These are phyloP conservation scores for Diabrotica virgifera DNA, from an alignment of 1,140 invertebrate genomes.

Conservation along the genomic window DNA sequence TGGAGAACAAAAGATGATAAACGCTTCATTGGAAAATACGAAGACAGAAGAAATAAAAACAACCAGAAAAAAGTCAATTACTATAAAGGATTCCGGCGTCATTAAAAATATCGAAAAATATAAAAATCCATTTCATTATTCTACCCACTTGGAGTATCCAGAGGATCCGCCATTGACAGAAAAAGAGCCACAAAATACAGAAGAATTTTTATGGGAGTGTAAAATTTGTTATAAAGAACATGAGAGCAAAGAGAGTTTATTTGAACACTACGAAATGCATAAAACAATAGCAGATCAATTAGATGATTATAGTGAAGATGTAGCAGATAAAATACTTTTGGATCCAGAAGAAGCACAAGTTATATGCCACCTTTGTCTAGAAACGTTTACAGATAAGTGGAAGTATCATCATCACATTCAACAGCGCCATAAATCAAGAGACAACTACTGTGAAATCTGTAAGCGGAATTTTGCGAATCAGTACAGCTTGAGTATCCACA, in stretches of 20 bases:
- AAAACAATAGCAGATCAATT: not conserved
- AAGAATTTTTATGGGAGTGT: not conserved
- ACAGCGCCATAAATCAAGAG: conserved; percentile 22
- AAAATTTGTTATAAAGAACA: not conserved
- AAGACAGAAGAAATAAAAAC: too few relatives aligned
- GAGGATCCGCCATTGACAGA: too few relatives aligned
- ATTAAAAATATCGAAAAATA: too few relatives aligned
- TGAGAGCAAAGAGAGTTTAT: not conserved
- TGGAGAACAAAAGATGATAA: too few relatives aligned
- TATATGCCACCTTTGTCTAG: conserved; percentile 50
- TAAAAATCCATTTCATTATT: not conserved
- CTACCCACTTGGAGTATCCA: too few relatives aligned
- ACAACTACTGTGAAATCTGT: not conserved
- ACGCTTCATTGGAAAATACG: too few relatives aligned
- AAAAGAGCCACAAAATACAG: too few relatives aligned
- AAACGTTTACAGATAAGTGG: conserved; percentile 38
- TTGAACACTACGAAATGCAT: not conserved
- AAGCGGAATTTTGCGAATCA: not conserved
- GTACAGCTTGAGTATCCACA: not conserved
- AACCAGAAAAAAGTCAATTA: too few relatives aligned
- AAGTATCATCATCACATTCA: conserved; percentile 27
- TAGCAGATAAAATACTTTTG: too few relatives aligned
- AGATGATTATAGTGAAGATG: conserved; percentile 31
- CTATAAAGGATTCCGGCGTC: too few relatives aligned
- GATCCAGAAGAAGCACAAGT: not conserved